Evolutionary conservation across 2,797 vertebrate species (phyloP).

Genomic region (Xyrichtys novacula): DNA sequence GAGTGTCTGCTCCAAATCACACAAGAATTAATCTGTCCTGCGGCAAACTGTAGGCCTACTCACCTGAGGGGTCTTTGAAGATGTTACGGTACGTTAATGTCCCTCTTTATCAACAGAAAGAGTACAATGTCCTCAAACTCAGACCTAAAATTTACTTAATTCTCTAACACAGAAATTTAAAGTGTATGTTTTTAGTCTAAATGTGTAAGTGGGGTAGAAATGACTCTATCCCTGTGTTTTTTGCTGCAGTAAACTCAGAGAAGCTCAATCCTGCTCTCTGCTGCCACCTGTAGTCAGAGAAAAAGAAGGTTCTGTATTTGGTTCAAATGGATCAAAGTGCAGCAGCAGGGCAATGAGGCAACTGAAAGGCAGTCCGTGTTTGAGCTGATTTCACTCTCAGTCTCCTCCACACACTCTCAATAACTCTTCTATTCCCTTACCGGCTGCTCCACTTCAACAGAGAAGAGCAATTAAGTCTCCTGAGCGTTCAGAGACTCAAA

Average conservation of each 20-base stretch:
- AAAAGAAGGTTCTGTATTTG: no score
- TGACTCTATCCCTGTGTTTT: no score
- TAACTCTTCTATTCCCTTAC: not conserved
- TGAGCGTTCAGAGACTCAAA: not conserved
- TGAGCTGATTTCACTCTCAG: constrained; percentile 20
- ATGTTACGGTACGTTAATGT: no score
- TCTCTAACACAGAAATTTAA: no score
- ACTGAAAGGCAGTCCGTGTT: constrained; percentile 18
- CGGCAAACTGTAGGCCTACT: no score
- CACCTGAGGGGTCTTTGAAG: no score
- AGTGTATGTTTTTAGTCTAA: no score
- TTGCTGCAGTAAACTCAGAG: not conserved
- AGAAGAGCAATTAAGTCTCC: not conserved
- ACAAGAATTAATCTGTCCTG: no score
- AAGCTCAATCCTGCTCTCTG: not conserved
- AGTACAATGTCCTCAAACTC: no score
- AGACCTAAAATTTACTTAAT: no score
- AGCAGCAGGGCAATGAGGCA: constrained; percentile 18
- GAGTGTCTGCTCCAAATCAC: no score
- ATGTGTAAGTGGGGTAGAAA: not conserved
- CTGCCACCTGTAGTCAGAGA: constrained; percentile 30
- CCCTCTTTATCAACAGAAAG: no score
- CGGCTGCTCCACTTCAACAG: constrained; percentile 3
- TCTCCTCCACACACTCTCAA: constrained; percentile 11
- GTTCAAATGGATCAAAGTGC: constrained; percentile 23